Percentiles rank a stretch among this genome's conserved stretches.
phyloP scores from a whole-genome alignment of 2,888 invertebrate species.

The Ophioninae sp. region DNA sequence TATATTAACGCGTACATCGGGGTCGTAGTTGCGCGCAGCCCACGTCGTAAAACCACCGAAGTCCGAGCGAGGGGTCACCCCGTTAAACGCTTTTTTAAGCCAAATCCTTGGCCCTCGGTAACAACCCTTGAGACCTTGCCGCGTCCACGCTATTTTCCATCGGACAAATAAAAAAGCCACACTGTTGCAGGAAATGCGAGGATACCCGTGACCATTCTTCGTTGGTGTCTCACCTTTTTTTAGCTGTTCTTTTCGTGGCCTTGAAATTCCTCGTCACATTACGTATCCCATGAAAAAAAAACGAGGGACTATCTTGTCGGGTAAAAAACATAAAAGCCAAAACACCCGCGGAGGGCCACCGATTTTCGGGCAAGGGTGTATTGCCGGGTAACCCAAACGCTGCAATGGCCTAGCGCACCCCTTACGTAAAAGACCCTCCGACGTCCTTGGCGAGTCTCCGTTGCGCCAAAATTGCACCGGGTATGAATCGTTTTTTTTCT shows the following conservation, averaged over 20 bases:
- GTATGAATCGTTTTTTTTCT: conserved; percentile 35
- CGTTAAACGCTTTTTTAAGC: conserved; percentile 76
- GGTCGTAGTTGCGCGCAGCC: conserved; percentile 36
- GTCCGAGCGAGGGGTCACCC: conserved; percentile 70
- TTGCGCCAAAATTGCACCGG: conserved; percentile 41
- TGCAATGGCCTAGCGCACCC: conserved; percentile 33
- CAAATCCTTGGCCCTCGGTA: conserved; percentile 63
- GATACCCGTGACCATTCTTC: conserved; percentile 68
- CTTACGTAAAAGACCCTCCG: conserved; percentile 61
- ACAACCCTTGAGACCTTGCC: conserved; percentile 78
- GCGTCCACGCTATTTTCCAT: conserved; percentile 56
- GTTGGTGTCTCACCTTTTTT: conserved; percentile 65
- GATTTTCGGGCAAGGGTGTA: conserved; percentile 51
- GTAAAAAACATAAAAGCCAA: conserved; percentile 31
- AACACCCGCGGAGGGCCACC: conserved; percentile 43
- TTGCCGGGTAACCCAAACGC: conserved; percentile 52
- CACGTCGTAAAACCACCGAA: conserved; percentile 59
- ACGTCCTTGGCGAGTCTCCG: conserved; percentile 68
- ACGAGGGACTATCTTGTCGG: conserved; percentile 31
- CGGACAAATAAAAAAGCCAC: conserved; percentile 73
- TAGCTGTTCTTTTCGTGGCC: conserved; percentile 70
- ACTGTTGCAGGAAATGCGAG: conserved; percentile 79
- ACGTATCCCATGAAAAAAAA: conserved; percentile 39
- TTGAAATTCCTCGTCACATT: conserved; percentile 75
- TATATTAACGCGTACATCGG: conserved; percentile 44